These are phyloP conservation scores for Sciurus niger DNA, from an alignment of 2,113 vertebrate genomes.

Conservation along the genomic window DNA sequence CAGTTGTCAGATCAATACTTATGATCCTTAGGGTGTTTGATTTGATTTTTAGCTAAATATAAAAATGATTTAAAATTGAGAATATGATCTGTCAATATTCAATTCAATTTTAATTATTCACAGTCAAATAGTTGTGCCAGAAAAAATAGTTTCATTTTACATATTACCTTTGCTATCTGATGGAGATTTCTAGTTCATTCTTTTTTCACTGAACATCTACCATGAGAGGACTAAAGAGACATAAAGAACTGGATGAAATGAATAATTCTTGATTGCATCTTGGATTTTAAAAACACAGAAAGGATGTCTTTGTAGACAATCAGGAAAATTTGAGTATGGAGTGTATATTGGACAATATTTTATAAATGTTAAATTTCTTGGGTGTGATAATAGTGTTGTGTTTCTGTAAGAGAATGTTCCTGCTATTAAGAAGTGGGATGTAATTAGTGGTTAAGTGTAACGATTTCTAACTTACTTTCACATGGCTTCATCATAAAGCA, in stretches of 20 bases:
- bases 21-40: background rate
- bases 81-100: background rate
- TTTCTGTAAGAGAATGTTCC: constrained; percentile 4
- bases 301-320: background rate
- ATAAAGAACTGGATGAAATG: background rate
- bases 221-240: background rate
- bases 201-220: background rate
- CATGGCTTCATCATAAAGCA: background rate
- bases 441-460: background rate
- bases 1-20: constrained; percentile 35
- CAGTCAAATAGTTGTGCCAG: background rate
- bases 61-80: constrained; percentile 30
- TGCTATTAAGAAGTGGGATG: background rate
- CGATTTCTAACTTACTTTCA: background rate
- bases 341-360: background rate
- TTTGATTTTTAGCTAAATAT: constrained; percentile 1
- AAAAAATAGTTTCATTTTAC: background rate
- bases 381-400: background rate
- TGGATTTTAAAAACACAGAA: constrained; percentile 32
- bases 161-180: background rate
- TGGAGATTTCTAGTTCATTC: background rate
- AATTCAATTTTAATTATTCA: background rate
- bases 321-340: background rate
- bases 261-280: background rate
- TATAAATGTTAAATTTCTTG: constrained; percentile 5